phyloP scores from a whole-genome alignment of 53 echinoderm and acorn worm genomes.

The Echinarachnius parma region DNA sequence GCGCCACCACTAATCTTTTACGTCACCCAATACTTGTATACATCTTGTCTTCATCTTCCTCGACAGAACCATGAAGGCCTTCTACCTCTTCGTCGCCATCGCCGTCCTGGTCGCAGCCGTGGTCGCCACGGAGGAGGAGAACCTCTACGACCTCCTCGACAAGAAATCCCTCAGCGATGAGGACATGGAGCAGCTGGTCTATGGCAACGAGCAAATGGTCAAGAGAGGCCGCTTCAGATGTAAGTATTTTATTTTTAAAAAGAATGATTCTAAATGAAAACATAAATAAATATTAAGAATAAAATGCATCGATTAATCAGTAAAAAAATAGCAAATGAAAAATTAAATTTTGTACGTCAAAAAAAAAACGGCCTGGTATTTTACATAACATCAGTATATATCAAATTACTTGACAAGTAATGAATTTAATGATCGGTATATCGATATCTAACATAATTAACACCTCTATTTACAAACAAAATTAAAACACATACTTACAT shows the following conservation, averaged over 20 bases:
- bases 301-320: too few species aligned
- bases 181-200: slow-evolving; percentile 11
- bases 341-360: too few species aligned
- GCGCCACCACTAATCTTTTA: background rate
- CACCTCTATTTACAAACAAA: too few species aligned
- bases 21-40: too few species aligned
- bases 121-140: background rate
- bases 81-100: slow-evolving; percentile 21
- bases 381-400: too few species aligned
- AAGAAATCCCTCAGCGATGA: background rate
- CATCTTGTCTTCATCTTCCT: background rate
- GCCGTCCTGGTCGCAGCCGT: slow-evolving; percentile 24
- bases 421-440: too few species aligned
- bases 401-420: too few species aligned
- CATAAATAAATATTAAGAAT: too few species aligned
- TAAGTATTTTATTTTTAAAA: background rate
- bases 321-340: too few species aligned
- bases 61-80: slow-evolving; percentile 36
- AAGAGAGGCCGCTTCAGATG: slow-evolving; percentile 37
- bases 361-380: too few species aligned
- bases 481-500: too few species aligned
- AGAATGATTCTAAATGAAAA: background rate
- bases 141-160: slow-evolving; percentile 23
- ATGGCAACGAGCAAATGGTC: slow-evolving; percentile 34
- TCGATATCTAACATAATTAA: too few species aligned